Conservation (phyloP, 2,113 vertebrate genomes). For the Motacilla alba region DNA sequence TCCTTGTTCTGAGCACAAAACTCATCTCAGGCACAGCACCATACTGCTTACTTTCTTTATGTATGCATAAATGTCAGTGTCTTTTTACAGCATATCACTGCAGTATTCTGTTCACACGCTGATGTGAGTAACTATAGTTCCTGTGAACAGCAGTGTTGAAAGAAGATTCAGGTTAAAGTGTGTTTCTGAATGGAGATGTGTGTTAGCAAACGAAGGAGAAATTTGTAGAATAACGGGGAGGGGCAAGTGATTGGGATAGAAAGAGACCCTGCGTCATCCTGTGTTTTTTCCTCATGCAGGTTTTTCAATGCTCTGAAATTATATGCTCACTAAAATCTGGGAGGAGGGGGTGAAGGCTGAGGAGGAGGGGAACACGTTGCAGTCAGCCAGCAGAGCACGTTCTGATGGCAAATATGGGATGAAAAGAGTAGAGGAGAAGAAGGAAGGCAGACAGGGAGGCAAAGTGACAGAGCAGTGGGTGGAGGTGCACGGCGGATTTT, state of each 20-base stretch:
- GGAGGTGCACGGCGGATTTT: slow-evolving; percentile 27
- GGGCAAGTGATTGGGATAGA: slow-evolving; percentile 12
- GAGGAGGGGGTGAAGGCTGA: slow-evolving; percentile 3
- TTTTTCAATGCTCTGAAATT: slow-evolving; percentile 55
- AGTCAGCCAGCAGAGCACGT: slow-evolving; percentile 59
- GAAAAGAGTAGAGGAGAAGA: slow-evolving; percentile 50
- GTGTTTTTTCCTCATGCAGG: slow-evolving; percentile 47
- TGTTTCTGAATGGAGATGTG: slow-evolving; percentile 20
- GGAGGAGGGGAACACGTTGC: neutral
- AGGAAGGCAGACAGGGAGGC: slow-evolving; percentile 47
- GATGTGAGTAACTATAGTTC: neutral
- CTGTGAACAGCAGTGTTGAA: neutral
- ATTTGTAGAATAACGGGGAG: slow-evolving; percentile 49
- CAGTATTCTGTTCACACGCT: neutral
- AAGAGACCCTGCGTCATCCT: slow-evolving; percentile 29
- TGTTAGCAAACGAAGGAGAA: neutral
- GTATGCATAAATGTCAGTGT: fast-evolving
- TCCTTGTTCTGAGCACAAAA: neutral
- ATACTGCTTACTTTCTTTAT: neutral
- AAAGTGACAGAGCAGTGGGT: slow-evolving; percentile 30
- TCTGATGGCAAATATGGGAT: slow-evolving; percentile 57
- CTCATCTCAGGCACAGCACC: neutral
- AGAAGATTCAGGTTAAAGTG: neutral
- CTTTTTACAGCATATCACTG: neutral
- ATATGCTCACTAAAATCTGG: slow-evolving; percentile 45